Evolutionary conservation across 2,888 invertebrate species (phyloP).

Genomic region (Hydraecia micacea): DNA sequence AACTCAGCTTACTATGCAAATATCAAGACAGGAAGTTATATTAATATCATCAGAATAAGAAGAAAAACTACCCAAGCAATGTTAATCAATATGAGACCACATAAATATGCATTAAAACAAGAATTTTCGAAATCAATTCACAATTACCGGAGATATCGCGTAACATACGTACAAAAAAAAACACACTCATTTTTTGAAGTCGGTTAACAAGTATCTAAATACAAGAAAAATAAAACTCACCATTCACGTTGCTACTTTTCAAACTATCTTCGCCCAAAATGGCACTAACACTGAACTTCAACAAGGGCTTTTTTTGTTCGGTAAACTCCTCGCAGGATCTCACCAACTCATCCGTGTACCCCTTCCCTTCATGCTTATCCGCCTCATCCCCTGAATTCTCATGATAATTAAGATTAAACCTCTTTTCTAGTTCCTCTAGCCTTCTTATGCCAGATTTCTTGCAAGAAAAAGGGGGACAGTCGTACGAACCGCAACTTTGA

Average conservation of each 20-base stretch:
- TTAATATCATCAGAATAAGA: no score
- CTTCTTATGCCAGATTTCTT: slow-evolving; percentile 86
- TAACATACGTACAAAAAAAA: not conserved
- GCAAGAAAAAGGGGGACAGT: slow-evolving; percentile 89
- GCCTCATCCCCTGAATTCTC: slow-evolving; percentile 85
- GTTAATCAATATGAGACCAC: not conserved
- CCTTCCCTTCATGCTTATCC: slow-evolving; percentile 73
- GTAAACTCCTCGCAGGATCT: slow-evolving; percentile 83
- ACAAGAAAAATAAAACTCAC: slow-evolving; percentile 74
- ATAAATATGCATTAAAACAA: not conserved
- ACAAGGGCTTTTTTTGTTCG: slow-evolving; percentile 92
- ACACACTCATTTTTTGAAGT: not conserved
- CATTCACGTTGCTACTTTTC: slow-evolving; percentile 79
- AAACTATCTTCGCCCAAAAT: slow-evolving; percentile 92
- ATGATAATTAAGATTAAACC: slow-evolving; percentile 84
- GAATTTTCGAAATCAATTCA: not conserved
- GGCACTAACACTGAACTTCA: slow-evolving; percentile 98
- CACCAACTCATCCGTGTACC: slow-evolving; percentile 84
- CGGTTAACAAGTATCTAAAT: not conserved
- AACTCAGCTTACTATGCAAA: no score
- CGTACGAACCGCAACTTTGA: slow-evolving; percentile 89
- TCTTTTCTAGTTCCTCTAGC: slow-evolving; percentile 85
- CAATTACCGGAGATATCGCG: not conserved
- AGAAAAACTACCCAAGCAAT: not conserved
- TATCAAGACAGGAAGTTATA: no score